Percentiles rank a stretch among this genome's conserved stretches.
phyloP scores from a whole-genome alignment of 2,797 vertebrate species.

The Cephalopachus bancanus region DNA sequence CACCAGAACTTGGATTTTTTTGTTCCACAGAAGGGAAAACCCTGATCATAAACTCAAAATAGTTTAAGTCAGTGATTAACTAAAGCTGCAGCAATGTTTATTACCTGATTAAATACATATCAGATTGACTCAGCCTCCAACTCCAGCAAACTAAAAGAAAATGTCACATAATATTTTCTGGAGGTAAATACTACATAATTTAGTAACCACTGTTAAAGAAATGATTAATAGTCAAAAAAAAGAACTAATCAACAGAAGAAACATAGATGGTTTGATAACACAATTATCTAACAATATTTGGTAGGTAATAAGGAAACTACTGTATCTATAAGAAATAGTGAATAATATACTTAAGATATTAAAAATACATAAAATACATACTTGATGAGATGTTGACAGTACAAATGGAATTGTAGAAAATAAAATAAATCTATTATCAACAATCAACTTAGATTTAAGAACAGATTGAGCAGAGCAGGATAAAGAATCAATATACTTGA shows the following conservation, averaged over 20 bases:
- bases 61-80: background rate
- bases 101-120: background rate
- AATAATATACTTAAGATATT: background rate
- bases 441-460: background rate
- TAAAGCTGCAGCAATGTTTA: background rate
- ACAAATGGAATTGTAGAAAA: background rate
- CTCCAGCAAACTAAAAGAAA: background rate
- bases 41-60: background rate
- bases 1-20: background rate
- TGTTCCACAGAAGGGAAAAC: background rate
- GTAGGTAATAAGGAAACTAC: background rate
- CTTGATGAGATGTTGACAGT: no score
- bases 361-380: background rate
- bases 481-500: background rate
- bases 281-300: background rate
- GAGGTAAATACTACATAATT: background rate
- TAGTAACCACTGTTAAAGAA: background rate
- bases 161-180: background rate
- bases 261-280: background rate
- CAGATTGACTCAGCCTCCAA: background rate
- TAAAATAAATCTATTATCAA: background rate
- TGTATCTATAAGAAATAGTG: background rate
- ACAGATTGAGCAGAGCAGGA: background rate
- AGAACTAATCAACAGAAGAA: background rate
- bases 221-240: background rate